Percentiles rank a stretch among this genome's conserved stretches.
These are phyloP conservation scores for Catharus bicknelli DNA, from an alignment of 2,113 vertebrate genomes.

Conservation along the genomic window DNA sequence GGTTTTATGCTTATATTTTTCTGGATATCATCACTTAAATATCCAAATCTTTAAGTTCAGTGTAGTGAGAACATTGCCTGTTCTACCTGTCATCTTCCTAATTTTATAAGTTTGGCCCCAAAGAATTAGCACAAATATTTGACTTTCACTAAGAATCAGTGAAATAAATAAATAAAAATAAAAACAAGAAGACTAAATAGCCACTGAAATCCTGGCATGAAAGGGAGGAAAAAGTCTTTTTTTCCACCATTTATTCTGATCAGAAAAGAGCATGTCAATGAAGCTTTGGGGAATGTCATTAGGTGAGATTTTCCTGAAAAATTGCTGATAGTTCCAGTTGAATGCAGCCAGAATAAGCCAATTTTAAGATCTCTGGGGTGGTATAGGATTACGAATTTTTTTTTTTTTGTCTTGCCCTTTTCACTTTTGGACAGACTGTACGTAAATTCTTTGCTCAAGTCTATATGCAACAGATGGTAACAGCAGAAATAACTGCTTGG, in stretches of 20 bases:
- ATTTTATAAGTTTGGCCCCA: not conserved
- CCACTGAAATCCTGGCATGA: not conserved
- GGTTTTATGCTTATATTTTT: not conserved
- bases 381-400: not conserved
- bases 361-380: conserved; percentile 19
- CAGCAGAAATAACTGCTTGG: conserved; percentile 41
- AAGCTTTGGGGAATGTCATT: conserved; percentile 16
- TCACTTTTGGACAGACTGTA: conserved; percentile 42
- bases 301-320: conserved; percentile 23
- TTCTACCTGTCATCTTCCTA: not conserved
- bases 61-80: not conserved
- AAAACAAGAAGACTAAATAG: not conserved
- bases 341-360: conserved; percentile 3
- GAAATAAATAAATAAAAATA: no score
- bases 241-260: not conserved
- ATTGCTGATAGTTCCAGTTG: conserved; percentile 19
- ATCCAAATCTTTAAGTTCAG: not conserved
- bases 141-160: not conserved
- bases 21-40: not conserved
- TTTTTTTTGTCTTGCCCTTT: conserved; percentile 36
- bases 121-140: not conserved
- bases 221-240: fast-evolving
- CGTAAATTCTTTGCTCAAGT: conserved; percentile 35
- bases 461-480: conserved; percentile 50
- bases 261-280: not conserved